phyloP scores from a whole-genome alignment of 2,113 vertebrate species.

The Archocentrus centrarchus region DNA sequence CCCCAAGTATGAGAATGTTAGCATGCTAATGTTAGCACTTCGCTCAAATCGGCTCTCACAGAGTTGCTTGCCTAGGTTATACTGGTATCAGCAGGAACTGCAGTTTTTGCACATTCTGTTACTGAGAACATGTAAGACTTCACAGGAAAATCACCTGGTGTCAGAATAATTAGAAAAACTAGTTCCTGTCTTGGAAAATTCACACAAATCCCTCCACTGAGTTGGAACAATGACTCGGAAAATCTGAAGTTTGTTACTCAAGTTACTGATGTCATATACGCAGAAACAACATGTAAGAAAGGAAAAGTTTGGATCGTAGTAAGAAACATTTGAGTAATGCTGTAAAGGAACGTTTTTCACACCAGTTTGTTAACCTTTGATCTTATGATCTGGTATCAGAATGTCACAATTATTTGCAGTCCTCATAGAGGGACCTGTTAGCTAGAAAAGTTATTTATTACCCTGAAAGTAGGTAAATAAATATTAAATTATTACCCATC shows the following conservation, averaged over 20 bases:
- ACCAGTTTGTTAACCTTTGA: neutral
- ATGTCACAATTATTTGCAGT: accelerated
- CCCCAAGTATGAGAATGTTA: neutral
- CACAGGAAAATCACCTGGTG: too few species aligned
- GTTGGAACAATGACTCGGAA: neutral
- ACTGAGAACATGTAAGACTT: neutral
- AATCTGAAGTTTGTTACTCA: accelerated
- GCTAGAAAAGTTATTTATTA: neutral
- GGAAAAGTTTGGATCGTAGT: neutral
- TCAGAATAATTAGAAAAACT: too few species aligned
- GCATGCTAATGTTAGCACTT: neutral
- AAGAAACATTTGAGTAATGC: neutral
- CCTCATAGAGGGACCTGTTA: accelerated
- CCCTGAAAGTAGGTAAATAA: neutral
- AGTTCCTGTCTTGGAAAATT: neutral
- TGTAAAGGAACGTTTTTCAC: neutral
- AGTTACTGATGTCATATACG: neutral
- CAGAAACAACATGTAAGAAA: neutral
- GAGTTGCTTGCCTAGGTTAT: neutral
- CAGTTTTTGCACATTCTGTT: neutral
- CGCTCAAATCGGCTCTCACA: neutral
- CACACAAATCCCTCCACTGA: accelerated
- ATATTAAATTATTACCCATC: neutral
- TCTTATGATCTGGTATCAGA: too few species aligned
- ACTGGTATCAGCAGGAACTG: accelerated